phyloP scores from a whole-genome alignment of 2,113 vertebrate species.

The Varanus komodoensis region DNA sequence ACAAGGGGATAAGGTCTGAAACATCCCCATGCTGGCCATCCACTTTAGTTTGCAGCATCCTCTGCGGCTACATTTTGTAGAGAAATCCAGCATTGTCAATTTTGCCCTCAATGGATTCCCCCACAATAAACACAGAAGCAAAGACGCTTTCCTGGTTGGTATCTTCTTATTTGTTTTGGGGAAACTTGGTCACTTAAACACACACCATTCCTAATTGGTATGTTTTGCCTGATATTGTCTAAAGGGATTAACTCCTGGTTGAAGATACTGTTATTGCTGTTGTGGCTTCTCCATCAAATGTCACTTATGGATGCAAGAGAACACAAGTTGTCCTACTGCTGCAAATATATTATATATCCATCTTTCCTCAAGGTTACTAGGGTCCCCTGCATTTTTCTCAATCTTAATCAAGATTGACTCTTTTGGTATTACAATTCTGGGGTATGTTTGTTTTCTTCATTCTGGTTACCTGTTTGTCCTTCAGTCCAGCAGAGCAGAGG shows the following conservation, averaged over 20 bases:
- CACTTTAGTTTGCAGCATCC: too few relatives aligned
- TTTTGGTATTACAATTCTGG: conserved; percentile 34
- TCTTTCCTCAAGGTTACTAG: conserved; percentile 57
- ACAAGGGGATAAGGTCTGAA: too few relatives aligned
- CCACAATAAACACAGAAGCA: neutral
- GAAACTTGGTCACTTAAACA: neutral
- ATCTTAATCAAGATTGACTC: conserved; percentile 38
- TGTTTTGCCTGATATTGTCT: neutral
- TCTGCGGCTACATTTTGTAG: too few relatives aligned
- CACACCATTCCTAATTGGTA: neutral
- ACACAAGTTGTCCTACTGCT: neutral
- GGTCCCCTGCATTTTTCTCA: conserved; percentile 29
- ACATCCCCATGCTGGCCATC: too few relatives aligned
- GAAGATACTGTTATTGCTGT: conserved; percentile 24
- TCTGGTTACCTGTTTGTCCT: conserved; percentile 24
- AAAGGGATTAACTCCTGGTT: neutral
- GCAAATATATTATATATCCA: conserved; percentile 44
- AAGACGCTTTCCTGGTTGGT: neutral
- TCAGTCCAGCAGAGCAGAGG: too few relatives aligned
- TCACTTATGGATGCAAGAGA: conserved; percentile 16
- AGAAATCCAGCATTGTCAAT: neutral
- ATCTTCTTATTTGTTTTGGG: neutral
- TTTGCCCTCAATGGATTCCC: neutral
- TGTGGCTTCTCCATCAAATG: neutral
- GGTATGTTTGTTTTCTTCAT: conserved; percentile 32